Evolutionary conservation across 2,113 vertebrate genomes (phyloP), one percentile per base, ranked within the genome.

Genomic region (Gadus macrocephalus): DNA sequence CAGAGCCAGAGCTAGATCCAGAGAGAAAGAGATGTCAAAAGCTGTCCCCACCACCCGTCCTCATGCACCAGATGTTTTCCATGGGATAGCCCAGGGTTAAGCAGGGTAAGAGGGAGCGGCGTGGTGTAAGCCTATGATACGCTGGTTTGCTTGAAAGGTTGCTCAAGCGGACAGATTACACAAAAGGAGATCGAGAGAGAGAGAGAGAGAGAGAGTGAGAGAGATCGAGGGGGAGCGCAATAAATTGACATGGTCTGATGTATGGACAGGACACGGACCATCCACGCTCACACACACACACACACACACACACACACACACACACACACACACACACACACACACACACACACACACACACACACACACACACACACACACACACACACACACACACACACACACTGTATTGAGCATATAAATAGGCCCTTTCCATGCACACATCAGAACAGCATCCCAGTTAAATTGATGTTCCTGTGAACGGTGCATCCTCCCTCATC

Each of bases 231-330:
- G 42, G 11, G 9, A 49, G 42, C 31, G 6, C 31, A 35, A 71
- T 65, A 74, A 56, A 75, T 61, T 78, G 78, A 74, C 56, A 67
- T 22, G 49, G 66, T 65, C n/a, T 79, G 77, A 16, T 56, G 27
- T 77, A 53, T 15, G 6, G 25, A 67, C 76, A 1, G 6, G 25
- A 67, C 76, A 1, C 31, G 64, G 42, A 55, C 65, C 42, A 49
- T 9, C 6, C 42, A 12, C 42, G 2, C 62, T 15, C 28, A n/a
- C n/a, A n/a, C n/a, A n/a, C 69, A 68, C 55, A 22, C 64, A 49
- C 20, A 17, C 8, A 0, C 20, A 16, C 66, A 22, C 12, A 1
- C 62, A 19, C 38, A 17, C 68, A 67, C 53, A 20, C 62, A 17
- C 19, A n/a, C 8, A 0, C 17, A 12, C 66, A 20, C 12, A 1